Percentiles rank a stretch among this genome's conserved stretches.
phyloP scores from a whole-genome alignment of 2,113 vertebrate species.

The Chelonoidis abingdonii region DNA sequence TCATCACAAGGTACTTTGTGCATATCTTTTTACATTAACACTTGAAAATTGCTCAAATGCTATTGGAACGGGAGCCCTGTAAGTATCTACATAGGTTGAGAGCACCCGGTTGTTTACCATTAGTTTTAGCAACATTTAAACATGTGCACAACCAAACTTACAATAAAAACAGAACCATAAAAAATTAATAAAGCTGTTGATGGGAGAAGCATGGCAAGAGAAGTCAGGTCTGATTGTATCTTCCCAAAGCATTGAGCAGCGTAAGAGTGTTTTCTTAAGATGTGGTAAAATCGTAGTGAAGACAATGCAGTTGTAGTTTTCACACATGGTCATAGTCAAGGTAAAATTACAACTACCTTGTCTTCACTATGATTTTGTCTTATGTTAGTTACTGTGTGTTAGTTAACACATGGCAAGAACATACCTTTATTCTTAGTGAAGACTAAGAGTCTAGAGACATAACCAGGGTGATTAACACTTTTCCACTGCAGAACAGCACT shows the following conservation, averaged over 20 bases:
- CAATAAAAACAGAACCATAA: conserved; percentile 21
- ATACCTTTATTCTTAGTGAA: neutral
- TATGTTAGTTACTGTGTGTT: neutral
- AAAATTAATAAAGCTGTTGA: conserved; percentile 13
- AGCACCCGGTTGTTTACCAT: conserved; percentile 52
- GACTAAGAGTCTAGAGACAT: neutral
- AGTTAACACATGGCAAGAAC: neutral
- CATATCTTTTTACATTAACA: conserved; percentile 62
- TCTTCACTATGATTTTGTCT: neutral
- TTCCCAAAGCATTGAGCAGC: conserved; percentile 48
- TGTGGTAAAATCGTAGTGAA: conserved; percentile 14
- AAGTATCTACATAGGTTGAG: conserved; percentile 11
- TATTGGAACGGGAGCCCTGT: neutral
- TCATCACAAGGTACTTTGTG: conserved; percentile 69
- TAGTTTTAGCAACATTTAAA: conserved; percentile 45
- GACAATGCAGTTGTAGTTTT: conserved; percentile 15
- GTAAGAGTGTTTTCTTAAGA: conserved; percentile 21
- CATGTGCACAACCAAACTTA: conserved; percentile 47
- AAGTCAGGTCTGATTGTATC: conserved; percentile 14
- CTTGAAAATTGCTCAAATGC: conserved; percentile 65
- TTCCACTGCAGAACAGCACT: neutral
- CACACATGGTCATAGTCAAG: conserved; percentile 27
- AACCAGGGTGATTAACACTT: neutral
- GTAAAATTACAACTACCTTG: neutral
- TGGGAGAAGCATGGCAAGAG: conserved; percentile 12